phyloP scores from a whole-genome alignment of 2,113 vertebrate species.

The Benitochromis conjunctus region DNA sequence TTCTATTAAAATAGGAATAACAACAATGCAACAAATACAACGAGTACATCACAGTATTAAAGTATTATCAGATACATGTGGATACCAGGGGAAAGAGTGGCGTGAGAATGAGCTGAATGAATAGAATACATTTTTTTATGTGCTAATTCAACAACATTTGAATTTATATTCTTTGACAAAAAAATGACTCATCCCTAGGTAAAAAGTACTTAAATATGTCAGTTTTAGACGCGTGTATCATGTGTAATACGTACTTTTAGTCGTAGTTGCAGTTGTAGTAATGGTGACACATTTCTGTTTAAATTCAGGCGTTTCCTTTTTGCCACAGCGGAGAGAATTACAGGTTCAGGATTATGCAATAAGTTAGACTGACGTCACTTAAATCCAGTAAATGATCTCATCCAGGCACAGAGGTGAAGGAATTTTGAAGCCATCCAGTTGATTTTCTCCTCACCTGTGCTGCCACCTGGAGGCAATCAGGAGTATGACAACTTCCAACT shows the following conservation, averaged over 20 bases:
- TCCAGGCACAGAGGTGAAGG: not conserved
- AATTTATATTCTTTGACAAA: not conserved
- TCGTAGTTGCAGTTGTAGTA: not conserved
- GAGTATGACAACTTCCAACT: not conserved
- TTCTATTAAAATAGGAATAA: not conserved
- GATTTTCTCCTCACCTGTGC: not conserved
- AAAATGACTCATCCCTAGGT: rapidly evolving
- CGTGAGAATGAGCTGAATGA: not conserved
- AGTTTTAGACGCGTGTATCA: not conserved
- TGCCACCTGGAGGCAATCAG: not conserved
- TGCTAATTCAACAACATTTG: not conserved
- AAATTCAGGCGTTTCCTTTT: not conserved
- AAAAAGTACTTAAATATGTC: not conserved
- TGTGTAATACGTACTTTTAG: rapidly evolving
- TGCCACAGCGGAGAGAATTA: not conserved
- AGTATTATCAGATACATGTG: not conserved
- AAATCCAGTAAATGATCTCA: not conserved
- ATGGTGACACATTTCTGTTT: not conserved
- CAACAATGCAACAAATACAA: not conserved
- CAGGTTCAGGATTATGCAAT: not conserved
- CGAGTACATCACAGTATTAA: not conserved
- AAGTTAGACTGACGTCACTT: not conserved
- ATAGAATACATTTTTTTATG: not conserved
- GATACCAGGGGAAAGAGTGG: not conserved
- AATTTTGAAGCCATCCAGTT: not conserved